Base-by-base conservation (phyloP, 2,797 vertebrate species). In the Cacajao melanocephalus region DNA sequence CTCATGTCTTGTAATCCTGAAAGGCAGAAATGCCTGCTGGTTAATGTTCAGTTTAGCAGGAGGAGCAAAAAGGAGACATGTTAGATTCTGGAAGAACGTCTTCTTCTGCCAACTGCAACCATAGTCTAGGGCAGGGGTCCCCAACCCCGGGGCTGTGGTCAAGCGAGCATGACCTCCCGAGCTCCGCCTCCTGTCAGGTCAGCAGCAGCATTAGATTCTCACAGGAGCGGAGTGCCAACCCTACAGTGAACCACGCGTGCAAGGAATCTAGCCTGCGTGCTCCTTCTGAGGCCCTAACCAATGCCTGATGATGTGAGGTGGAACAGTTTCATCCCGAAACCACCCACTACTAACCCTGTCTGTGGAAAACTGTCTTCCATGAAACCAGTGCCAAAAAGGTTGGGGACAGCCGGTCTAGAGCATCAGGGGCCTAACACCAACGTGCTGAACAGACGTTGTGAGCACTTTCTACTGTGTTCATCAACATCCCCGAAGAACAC, bases 1-100 rank as follows among this genome's bases (percentile, higher is more conserved):
- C 50, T 93, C 24, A 61, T 3, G 78, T 88, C 95, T 87, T 94
- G 20, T 92, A 95, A 96, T 85, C 48, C 30, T 90, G 70, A 93
- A 86, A 87, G 76, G 80, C 61, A 97, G 88, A 92, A 96, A 76
- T 90, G 46, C 70, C 28, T 85, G 57, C 82, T 97, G 52, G 87
- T 93, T 75, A 82, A 67, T 61, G 39, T 83, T 96, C 46, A 92
- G 41, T 84, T 84, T 94, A 93, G 67, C 67, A 26, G 88, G 78
- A 94, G 50, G 61, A 24, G 58, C 88, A 86, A 78, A 89, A 94
- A 93, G 75, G 79, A 94, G 26, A 86, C 6, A 88, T 72, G 36
- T 11, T 88, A 50, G 76, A 94, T 86, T 79, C 83, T 95, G 50
- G 58, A 85, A 94, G 52, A 88, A 57, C 0, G 4, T 80, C 64